phyloP scores from a whole-genome alignment of 2,797 vertebrate species.

The Phataginus tetradactyla region DNA sequence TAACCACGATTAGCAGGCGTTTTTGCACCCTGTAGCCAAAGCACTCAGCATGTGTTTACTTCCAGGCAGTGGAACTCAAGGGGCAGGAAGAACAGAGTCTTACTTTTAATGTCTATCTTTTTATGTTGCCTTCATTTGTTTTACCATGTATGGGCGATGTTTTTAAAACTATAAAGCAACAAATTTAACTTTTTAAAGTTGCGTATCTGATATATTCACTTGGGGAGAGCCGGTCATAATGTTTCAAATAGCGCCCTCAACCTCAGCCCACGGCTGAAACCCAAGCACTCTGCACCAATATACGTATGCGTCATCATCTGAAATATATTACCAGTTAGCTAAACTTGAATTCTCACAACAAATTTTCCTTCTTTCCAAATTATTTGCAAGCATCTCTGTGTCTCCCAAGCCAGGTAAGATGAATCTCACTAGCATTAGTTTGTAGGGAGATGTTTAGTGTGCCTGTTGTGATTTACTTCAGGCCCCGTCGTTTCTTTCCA shows the following conservation, averaged over 20 bases:
- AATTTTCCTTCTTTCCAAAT: neutral
- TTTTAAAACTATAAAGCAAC: neutral
- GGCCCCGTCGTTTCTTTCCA: neutral
- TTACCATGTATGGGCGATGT: neutral
- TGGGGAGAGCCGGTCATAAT: neutral
- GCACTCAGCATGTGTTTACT: neutral
- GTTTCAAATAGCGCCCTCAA: neutral
- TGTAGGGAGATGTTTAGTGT: neutral
- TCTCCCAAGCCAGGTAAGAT: neutral
- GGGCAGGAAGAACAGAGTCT: neutral
- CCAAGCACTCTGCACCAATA: neutral
- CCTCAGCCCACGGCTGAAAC: neutral
- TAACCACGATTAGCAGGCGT: neutral
- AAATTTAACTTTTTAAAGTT: neutral
- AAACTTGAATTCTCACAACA: conserved; percentile 17
- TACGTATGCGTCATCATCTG: neutral
- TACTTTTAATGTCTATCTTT: neutral
- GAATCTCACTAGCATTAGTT: neutral
- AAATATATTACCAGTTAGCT: neutral
- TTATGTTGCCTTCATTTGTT: neutral
- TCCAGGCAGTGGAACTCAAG: neutral
- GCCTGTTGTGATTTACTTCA: neutral
- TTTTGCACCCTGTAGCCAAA: neutral
- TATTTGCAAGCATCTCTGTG: neutral
- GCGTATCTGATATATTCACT: neutral